Evolutionary conservation across 2,888 invertebrate species (phyloP).

Genomic region (Drosophila paranaensis): DNA sequence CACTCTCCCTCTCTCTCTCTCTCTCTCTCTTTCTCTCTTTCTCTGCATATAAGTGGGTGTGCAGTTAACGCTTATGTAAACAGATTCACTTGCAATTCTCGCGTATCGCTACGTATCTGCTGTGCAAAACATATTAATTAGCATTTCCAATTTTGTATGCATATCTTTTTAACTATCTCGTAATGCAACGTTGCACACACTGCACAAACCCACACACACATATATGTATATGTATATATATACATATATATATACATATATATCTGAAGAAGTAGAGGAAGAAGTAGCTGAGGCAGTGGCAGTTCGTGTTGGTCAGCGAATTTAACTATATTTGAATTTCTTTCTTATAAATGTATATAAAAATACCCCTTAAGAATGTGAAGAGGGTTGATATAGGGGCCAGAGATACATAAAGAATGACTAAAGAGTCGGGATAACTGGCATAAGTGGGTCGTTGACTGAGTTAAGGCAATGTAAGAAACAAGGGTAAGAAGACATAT

Average conservation of each 20-base stretch:
- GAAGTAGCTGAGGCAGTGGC: not conserved
- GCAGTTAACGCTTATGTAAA: constrained; percentile 76
- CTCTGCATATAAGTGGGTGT: constrained; percentile 55
- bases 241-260: no score
- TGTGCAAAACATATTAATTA: constrained; percentile 81
- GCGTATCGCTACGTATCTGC: constrained; percentile 63
- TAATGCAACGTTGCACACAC: constrained; percentile 77
- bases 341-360: not conserved
- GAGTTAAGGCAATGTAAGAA: no score
- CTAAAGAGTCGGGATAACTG: no score
- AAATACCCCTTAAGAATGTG: constrained; percentile 12
- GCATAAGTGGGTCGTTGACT: no score
- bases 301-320: constrained; percentile 50
- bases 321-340: constrained; percentile 36
- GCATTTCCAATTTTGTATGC: constrained; percentile 80
- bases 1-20: constrained; percentile 7
- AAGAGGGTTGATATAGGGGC: not conserved
- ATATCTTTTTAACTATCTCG: constrained; percentile 76
- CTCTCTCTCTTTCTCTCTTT: constrained; percentile 4
- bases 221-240: no score
- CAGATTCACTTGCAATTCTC: constrained; percentile 63
- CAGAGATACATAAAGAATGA: not conserved
- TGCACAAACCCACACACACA: not conserved
- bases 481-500: no score
- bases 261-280: not conserved